These are phyloP conservation scores for Zootermopsis nevadensis DNA, from an alignment of 2,888 invertebrate genomes.

Conservation along the genomic window DNA sequence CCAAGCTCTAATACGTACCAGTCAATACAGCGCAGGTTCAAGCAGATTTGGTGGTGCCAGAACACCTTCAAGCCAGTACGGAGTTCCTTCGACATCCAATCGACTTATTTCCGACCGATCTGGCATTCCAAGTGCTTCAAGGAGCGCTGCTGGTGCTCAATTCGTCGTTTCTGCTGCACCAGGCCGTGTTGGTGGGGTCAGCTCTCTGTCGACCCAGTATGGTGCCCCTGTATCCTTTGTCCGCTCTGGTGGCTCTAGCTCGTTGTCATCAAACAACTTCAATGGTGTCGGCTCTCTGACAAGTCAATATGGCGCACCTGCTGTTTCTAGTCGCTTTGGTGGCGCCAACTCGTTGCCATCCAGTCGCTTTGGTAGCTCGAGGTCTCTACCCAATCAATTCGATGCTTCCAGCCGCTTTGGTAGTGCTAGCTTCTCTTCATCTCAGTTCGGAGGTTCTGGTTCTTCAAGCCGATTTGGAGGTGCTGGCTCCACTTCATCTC, in stretches of 20 bases:
- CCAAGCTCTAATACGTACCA: slow-evolving; percentile 59
- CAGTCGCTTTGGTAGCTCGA: slow-evolving; percentile 9
- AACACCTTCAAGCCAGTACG: slow-evolving; percentile 59
- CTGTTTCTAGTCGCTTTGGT: slow-evolving; percentile 22
- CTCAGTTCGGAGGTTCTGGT: slow-evolving; percentile 37
- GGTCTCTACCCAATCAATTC: slow-evolving; percentile 40
- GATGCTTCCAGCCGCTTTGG: slow-evolving; percentile 42
- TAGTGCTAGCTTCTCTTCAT: slow-evolving; percentile 31
- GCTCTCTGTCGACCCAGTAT: slow-evolving; percentile 47
- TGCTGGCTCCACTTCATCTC: not conserved
- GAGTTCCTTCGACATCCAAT: slow-evolving; percentile 56
- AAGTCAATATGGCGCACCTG: slow-evolving; percentile 49
- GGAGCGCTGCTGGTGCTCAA: slow-evolving; percentile 44
- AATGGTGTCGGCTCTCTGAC: slow-evolving; percentile 23
- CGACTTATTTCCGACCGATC: slow-evolving; percentile 51
- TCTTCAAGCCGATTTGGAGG: slow-evolving; percentile 1
- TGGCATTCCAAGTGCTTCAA: slow-evolving; percentile 42
- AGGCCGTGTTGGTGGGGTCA: slow-evolving; percentile 26
- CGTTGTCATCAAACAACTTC: too few relatives aligned
- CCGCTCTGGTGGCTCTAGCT: not conserved
- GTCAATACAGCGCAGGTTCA: slow-evolving; percentile 59
- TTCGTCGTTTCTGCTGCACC: slow-evolving; percentile 25
- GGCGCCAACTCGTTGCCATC: not conserved
- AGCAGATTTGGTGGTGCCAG: slow-evolving; percentile 37
- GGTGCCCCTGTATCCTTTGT: slow-evolving; percentile 44